phyloP scores from a whole-genome alignment of 2,113 vertebrate species.

The Chitala chitala region DNA sequence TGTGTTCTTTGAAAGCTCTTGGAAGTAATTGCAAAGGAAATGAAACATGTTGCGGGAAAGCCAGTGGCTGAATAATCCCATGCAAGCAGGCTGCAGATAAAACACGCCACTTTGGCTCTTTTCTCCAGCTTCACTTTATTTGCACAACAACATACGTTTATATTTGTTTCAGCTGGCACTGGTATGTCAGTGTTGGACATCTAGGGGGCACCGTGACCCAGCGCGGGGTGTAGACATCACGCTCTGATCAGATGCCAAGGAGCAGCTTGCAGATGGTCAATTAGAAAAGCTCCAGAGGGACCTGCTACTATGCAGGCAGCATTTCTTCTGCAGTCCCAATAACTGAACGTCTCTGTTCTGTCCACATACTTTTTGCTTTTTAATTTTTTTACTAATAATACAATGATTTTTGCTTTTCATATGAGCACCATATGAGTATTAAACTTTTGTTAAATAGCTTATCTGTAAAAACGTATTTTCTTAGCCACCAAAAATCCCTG shows the following conservation, averaged over 20 bases:
- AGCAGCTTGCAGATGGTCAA: conserved; percentile 8
- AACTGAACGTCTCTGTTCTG: no score
- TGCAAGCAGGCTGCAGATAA: not conserved
- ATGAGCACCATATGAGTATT: no score
- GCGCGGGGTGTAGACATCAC: not conserved
- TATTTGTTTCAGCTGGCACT: not conserved
- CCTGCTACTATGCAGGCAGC: no score
- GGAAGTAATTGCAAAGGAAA: not conserved
- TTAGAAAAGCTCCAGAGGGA: not conserved
- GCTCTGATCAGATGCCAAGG: not conserved
- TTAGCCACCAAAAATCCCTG: no score
- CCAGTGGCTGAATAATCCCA: not conserved
- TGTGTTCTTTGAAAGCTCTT: not conserved
- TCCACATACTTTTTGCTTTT: no score
- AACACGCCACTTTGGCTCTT: not conserved
- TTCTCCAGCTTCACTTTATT: not conserved
- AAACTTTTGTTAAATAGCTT: no score
- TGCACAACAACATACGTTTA: not conserved
- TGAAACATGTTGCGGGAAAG: not conserved
- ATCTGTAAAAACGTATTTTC: no score
- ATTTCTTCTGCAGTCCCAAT: not conserved
- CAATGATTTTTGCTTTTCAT: not conserved
- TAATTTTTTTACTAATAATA: no score
- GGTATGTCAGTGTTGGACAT: not conserved
- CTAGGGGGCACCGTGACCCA: not conserved